These are phyloP conservation scores for Myotis yumanensis DNA, from an alignment of 2,113 vertebrate genomes.

Conservation along the genomic window DNA sequence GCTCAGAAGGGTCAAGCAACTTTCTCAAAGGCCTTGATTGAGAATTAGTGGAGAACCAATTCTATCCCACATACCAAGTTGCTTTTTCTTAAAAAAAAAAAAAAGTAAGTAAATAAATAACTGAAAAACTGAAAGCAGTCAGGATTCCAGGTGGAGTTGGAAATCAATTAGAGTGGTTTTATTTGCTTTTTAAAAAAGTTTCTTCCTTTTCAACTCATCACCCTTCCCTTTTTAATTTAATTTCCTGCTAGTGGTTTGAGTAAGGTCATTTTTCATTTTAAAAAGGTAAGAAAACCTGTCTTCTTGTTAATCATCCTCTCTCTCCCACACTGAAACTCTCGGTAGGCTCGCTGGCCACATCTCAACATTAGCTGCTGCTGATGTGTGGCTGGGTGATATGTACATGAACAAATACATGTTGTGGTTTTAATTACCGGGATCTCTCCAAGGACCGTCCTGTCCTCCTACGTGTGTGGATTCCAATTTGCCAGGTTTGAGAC, in stretches of 20 bases:
- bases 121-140: slow-evolving; percentile 4
- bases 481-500: neutral
- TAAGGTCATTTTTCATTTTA: slow-evolving; percentile 3
- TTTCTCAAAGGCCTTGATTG: neutral
- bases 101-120: neutral
- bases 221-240: neutral
- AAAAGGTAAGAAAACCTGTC: neutral
- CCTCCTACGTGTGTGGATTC: neutral
- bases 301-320: neutral
- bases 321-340: neutral
- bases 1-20: neutral
- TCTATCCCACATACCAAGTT: neutral
- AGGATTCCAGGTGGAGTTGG: neutral
- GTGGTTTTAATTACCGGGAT: neutral
- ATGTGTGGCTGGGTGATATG: fast-evolving
- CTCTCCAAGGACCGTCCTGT: neutral
- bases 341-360: neutral
- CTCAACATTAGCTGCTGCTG: neutral
- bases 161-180: neutral
- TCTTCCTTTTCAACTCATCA: neutral
- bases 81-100: neutral
- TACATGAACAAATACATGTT: fast-evolving
- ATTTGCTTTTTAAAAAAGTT: neutral
- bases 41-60: neutral
- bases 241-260: neutral